Conservation (phyloP, 92 coral and sea anemone genomes). For the Palythoa heliodiscus region DNA sequence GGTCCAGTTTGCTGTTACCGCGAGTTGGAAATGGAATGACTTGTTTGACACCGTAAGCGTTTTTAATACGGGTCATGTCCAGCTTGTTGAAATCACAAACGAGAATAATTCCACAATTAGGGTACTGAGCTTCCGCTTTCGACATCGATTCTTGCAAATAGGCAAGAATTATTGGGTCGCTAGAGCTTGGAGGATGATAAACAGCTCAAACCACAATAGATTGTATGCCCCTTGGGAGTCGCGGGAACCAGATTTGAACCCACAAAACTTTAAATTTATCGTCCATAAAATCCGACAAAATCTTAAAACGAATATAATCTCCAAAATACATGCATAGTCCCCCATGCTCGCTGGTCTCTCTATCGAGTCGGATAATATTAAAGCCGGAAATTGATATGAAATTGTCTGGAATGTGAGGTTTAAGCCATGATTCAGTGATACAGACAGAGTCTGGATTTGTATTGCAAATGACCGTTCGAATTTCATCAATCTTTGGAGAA, state of each 20-base stretch:
- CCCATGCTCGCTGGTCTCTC: neutral
- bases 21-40: constrained; percentile 8
- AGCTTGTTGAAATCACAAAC: constrained; percentile 15
- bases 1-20: neutral
- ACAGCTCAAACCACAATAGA: constrained; percentile 3
- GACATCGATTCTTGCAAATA: constrained; percentile 34
- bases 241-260: neutral
- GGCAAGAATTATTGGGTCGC: neutral
- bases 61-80: neutral
- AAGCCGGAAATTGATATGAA: constrained; percentile 8
- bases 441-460: constrained; percentile 10
- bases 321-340: neutral
- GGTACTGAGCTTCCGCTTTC: neutral
- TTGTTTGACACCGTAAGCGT: constrained; percentile 14
- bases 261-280: neutral
- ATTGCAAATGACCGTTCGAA: constrained; percentile 11
- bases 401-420: neutral
- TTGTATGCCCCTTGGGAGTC: neutral
- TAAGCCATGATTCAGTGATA: neutral
- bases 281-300: neutral
- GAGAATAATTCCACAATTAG: neutral
- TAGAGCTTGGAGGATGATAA: constrained; percentile 46
- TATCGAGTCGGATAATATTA: neutral
- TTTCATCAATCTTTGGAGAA: constrained; percentile 18
- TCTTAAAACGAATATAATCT: neutral